Evolutionary conservation across 2,797 vertebrate species (phyloP), one percentile per base, ranked within the genome.

Genomic region (Psittacula echo): DNA sequence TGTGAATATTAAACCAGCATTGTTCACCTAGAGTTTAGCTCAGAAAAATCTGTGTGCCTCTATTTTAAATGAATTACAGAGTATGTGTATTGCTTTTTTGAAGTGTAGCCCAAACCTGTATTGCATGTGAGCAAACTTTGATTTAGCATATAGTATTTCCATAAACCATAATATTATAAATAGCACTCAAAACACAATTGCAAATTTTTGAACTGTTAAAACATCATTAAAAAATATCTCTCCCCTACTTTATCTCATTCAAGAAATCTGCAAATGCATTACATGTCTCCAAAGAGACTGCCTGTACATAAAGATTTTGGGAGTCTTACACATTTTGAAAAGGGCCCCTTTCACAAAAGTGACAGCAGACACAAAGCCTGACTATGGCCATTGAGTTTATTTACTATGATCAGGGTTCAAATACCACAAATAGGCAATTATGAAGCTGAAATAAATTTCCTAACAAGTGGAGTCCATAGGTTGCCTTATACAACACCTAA

Each of bases 1-100:
- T 77, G 84, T 65, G 70, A 95, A 95, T 94, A 94, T 70, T 87
- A 93, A 90, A 71, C n/a, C 14, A 75, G 42, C 11, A 90, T 80
- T 87, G 62, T 91, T 45, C 26, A 78, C 71, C 45, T 87, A 93
- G 93, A 92, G 41, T 41, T 85, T 93, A 83, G 77, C 53, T 7
- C 26, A 93, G 45, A 92, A 89, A 92, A 89, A 79, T 34, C 65
- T 76, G 20, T 60, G 41, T 82, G 29, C 12, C 30, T 67, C 9
- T 67, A 61, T 74, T 83, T 90, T 72, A 77, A 16, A 45, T 74
- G 53, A 85, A 89, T 27, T 71, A 16, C 12, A 47, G 30, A 65
- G 61, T 41, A 73, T 34, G 22, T 34, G 23, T 12, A 34, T 29
- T 84, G 3, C 2, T 62, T 15, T 91, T 91, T 87, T 27, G 30